phyloP scores from a whole-genome alignment of 1,140 invertebrate species.

The Psilanteris sp. region DNA sequence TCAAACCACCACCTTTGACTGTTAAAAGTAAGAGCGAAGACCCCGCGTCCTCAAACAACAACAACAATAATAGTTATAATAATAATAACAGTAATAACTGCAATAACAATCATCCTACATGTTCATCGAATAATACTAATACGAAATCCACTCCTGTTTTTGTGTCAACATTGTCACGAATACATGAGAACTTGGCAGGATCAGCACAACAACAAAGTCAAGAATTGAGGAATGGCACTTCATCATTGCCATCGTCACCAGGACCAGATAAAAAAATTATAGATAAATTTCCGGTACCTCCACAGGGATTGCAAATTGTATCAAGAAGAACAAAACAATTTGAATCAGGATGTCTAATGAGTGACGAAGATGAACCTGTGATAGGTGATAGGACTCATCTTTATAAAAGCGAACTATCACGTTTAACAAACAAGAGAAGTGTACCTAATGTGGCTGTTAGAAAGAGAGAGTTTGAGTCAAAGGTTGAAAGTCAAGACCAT shows the following conservation, averaged over 20 bases:
- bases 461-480: conserved; percentile 87
- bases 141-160: conserved; percentile 78
- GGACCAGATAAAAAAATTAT: conserved; percentile 70
- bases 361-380: conserved; percentile 80
- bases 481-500: conserved; percentile 75
- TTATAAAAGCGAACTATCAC: conserved; percentile 86
- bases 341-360: conserved; percentile 82
- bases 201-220: conserved; percentile 74
- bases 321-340: conserved; percentile 87
- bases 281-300: conserved; percentile 81
- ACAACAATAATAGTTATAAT: conserved; percentile 42
- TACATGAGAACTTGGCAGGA: conserved; percentile 83
- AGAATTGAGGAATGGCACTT: conserved; percentile 70
- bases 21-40: conserved; percentile 39
- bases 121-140: conserved; percentile 11
- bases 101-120: conserved; percentile 50
- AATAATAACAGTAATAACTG: conserved; percentile 49
- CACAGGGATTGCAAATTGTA: conserved; percentile 83
- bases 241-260: conserved; percentile 74
- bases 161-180: conserved; percentile 82
- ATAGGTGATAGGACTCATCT: conserved; percentile 84
- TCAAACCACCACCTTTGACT: not conserved
- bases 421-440: conserved; percentile 84
- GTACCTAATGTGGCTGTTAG: conserved; percentile 87
- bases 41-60: conserved; percentile 26